Evolutionary conservation across 92 coral and sea anemone genomes (phyloP), one percentile per base, ranked within the genome.

Genomic region (Umimayanthus kanabou): DNA sequence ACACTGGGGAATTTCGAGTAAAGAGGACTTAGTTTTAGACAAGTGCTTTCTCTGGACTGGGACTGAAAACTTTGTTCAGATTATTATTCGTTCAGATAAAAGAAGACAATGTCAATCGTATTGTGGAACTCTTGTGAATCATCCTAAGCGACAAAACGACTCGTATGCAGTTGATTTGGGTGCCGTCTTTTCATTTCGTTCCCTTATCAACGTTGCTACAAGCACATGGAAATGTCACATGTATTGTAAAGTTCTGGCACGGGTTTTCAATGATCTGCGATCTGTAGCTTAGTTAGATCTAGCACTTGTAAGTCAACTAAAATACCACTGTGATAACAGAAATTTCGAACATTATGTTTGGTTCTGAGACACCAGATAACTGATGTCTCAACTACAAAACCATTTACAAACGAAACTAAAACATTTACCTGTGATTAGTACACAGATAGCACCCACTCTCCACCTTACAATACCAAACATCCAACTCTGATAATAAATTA

Each of bases 401-500:
- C 78, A 83, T 67, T 26, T 83, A 45, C 47, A 83, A 83, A 83
- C 77, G 64, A 83, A 83, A 83, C 65, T 45, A 43, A 9, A 42
- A 69, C 78, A 83, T 42, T 13, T 29, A 71, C 47, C 76, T 30
- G 50, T 50, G 42, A 18, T 18, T 43, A 83, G 55, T 49, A 29
- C 8, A 83, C 25, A 11, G 39, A 40, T 30, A 71, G 23, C 70
- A 61, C 15, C 25, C 69, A 15, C 64, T 45, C 45, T 83, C 86
- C 73, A 66, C 25, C 61, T 81, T 70, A 67, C 39, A 82, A 42
- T 73, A 79, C 67, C 66, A 82, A 82, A 82, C 76, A 50, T 57
- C 74, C 73, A 83, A 45, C 78, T 43, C 23, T 1, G 15, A 47
- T 47, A 83, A 83, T 83, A 83, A 83, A 83, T 83, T 83, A 83